These are phyloP conservation scores for Monochamus alternatus DNA, from an alignment of 2,888 invertebrate species.

Conservation along the genomic window DNA sequence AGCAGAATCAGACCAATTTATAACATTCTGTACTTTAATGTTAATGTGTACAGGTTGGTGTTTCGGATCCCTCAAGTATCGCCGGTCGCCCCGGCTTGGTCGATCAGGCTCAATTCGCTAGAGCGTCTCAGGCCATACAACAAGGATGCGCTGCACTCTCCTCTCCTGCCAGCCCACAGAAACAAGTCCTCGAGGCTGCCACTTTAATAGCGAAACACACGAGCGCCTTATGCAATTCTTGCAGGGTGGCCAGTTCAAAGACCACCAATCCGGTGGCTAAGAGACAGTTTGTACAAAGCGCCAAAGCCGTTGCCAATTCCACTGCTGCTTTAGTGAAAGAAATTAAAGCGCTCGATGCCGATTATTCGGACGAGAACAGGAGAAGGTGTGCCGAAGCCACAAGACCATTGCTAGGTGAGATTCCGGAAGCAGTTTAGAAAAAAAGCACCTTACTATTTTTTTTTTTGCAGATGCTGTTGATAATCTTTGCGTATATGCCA, in stretches of 20 bases:
- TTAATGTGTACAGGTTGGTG: constrained; percentile 79
- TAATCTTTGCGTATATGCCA: constrained; percentile 92
- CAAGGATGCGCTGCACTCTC: constrained; percentile 87
- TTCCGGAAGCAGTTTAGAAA: neutral
- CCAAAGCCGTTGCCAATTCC: constrained; percentile 97
- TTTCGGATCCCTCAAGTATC: constrained; percentile 91
- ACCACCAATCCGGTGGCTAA: constrained; percentile 94
- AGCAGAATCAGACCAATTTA: too few relatives aligned
- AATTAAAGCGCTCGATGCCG: constrained; percentile 91
- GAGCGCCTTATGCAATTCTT: constrained; percentile 94
- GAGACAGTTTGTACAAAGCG: constrained; percentile 96
- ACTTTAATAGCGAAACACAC: constrained; percentile 97
- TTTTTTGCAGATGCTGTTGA: constrained; percentile 84
- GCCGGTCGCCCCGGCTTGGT: constrained; percentile 92
- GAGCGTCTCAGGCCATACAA: constrained; percentile 92
- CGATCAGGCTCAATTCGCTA: constrained; percentile 89
- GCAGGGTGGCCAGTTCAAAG: constrained; percentile 89
- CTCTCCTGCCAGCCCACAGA: constrained; percentile 82
- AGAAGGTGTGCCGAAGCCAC: constrained; percentile 85
- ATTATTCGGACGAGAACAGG: constrained; percentile 85
- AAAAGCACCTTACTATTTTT: neutral
- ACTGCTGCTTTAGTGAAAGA: constrained; percentile 95
- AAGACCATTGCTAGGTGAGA: constrained; percentile 77
- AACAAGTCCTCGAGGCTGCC: constrained; percentile 91
- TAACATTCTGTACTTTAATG: too few relatives aligned